Evolutionary conservation across 2,888 invertebrate species (phyloP), one percentile per base, ranked within the genome.

Genomic region (Andrena marginata): DNA sequence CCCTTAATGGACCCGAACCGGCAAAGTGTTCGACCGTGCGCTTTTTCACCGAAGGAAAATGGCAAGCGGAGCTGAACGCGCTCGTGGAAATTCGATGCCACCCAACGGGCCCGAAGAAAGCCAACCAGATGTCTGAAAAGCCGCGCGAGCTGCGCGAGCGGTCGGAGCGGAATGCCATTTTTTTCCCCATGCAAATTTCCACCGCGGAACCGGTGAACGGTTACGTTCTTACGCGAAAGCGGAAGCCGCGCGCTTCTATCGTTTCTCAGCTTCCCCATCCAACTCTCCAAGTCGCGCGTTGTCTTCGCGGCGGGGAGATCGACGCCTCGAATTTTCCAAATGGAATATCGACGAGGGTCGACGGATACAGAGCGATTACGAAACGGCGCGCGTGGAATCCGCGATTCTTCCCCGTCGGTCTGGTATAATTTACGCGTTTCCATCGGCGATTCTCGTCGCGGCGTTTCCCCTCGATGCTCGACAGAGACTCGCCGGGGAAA

Each of bases 311-410:
- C 6, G 1, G 56, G 35, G 16, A 68, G 54, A 56, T 6, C n/a
- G 29, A n/a, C 7, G 31, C 8, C 6, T 3, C 16, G n/a, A 60
- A 56, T 69, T 69, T 35, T 42, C 54, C 13, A 56, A 69, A 69
- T 56, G 56, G 35, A 56, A 56, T 69, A 69, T 69, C 68, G 68
- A 54, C 2, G 35, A 16, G 33, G 31, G 67, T 33, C 51, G 64
- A 26, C 48, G 49, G 49, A 65, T 20, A 42, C 20, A 4, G 29
- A 54, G 6, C 33, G 54, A 31, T 2, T 16, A 20, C 63, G 35
- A 26, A 20, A 2, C 13, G 35, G 23, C 13, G 20, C 31, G 6
- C 31, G n/a, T 31, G 29, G 29, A 60, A 31, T 42, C 42, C 42
- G 7, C 60, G 60, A 16, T n/a, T 31, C 16, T 6, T 31, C 56